Conservation (phyloP, 2,797 vertebrate genomes). For the Babyrousa celebensis region DNA sequence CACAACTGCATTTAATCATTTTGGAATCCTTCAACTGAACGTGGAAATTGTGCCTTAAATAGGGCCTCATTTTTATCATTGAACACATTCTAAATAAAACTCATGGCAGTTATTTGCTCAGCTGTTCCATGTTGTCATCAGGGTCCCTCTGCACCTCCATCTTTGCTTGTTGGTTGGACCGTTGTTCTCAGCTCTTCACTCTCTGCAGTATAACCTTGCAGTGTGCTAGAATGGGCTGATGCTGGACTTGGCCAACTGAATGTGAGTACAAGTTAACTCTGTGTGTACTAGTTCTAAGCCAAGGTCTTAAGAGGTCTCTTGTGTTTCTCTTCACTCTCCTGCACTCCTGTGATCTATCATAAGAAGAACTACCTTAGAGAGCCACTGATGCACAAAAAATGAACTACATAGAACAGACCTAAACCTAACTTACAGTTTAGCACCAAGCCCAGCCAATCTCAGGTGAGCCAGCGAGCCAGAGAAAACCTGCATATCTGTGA, state of each 20-base stretch:
- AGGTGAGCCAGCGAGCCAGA: not conserved
- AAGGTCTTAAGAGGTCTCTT: not conserved
- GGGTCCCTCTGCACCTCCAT: not conserved
- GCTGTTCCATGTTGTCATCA: not conserved
- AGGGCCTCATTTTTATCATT: not conserved
- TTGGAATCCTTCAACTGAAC: constrained; percentile 61
- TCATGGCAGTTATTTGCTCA: not conserved
- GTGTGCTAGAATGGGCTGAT: not conserved
- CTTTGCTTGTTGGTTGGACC: not conserved
- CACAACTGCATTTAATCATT: constrained; percentile 6
- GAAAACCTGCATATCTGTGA: not conserved
- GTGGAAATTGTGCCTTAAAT: constrained; percentile 4
- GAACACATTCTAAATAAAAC: not conserved
- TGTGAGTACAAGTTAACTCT: not conserved
- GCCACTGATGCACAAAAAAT: not conserved
- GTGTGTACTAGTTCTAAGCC: not conserved
- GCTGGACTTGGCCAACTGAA: not conserved
- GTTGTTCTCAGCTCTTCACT: not conserved
- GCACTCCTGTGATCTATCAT: not conserved
- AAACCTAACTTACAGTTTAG: not conserved
- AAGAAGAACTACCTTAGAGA: not conserved
- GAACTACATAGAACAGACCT: not conserved
- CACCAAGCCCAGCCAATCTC: not conserved
- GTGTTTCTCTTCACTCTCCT: not conserved
- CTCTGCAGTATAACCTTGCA: not conserved